Conservation (phyloP, 35 echinoderm and acorn worm genomes). For the Ophiothrix spiculata region DNA sequence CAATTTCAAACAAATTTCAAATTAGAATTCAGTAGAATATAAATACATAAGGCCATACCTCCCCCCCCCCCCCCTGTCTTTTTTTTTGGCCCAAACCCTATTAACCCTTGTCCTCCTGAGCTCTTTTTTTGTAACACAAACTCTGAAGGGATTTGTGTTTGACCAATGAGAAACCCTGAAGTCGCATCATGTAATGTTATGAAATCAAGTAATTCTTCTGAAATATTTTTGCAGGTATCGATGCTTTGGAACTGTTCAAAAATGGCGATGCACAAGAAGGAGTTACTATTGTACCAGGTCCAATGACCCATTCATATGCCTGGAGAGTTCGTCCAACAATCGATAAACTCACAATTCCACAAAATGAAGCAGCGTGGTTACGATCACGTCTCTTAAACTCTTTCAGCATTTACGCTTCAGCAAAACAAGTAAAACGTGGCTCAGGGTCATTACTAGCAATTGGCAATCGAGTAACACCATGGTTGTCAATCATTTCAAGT, state of each 20-base stretch:
- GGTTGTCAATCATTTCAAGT: not conserved
- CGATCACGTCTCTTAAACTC: not conserved
- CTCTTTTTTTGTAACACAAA: no score
- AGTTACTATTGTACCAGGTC: not conserved
- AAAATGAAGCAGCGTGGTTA: constrained; percentile 1
- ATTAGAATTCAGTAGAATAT: no score
- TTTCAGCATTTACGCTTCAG: not conserved
- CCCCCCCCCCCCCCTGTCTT: no score
- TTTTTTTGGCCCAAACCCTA: no score
- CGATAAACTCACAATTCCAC: not conserved
- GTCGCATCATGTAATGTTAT: no score
- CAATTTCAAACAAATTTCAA: no score
- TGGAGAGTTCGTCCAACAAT: not conserved
- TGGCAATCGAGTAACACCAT: not conserved
- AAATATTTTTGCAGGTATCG: not conserved
- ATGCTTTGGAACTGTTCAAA: not conserved
- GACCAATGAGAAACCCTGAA: no score
- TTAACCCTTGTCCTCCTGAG: no score
- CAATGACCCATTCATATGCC: not conserved
- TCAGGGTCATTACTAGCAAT: not conserved
- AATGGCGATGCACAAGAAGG: not conserved
- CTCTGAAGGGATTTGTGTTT: no score
- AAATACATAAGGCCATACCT: no score
- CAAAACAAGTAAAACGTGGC: not conserved
- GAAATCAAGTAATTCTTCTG: no score